phyloP scores from a whole-genome alignment of 2,888 invertebrate genomes.

The Nysson spinosus region DNA sequence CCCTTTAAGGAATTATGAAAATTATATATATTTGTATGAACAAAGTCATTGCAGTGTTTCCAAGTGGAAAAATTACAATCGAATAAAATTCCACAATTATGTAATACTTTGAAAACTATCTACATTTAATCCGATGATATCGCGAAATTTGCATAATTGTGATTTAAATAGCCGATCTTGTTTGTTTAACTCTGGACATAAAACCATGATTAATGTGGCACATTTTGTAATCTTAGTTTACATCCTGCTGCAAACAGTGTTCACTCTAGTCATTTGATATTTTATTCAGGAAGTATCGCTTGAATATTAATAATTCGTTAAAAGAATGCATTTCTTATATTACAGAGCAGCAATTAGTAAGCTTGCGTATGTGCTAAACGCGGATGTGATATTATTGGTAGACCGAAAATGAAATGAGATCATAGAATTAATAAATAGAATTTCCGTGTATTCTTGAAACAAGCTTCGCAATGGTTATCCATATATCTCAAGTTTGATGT shows the following conservation, averaged over 20 bases:
- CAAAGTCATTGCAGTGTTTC: too few species aligned
- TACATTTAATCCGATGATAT: not conserved
- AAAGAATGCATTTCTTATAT: too few species aligned
- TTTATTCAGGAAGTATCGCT: constrained; percentile 15
- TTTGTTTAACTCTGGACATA: constrained; percentile 22
- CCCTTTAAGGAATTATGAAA: too few species aligned
- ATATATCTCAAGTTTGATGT: constrained; percentile 36
- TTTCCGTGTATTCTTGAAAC: not conserved
- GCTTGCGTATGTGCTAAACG: too few species aligned
- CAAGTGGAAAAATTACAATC: too few species aligned
- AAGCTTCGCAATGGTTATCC: constrained; percentile 18
- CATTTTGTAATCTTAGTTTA: constrained; percentile 22
- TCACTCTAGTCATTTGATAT: constrained; percentile 48
- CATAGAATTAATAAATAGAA: not conserved
- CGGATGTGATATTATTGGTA: too few species aligned
- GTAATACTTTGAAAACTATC: too few species aligned
- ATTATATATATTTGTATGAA: too few species aligned
- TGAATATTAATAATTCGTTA: too few species aligned
- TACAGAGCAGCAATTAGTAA: too few species aligned
- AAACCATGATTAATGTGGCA: constrained; percentile 45
- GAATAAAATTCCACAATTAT: too few species aligned
- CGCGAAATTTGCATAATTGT: constrained; percentile 9
- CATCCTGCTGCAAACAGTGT: constrained; percentile 28
- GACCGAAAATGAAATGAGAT: too few species aligned
- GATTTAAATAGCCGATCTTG: not conserved